Conservation (phyloP, 2,113 vertebrate genomes). For the Zosterops pallidus region DNA sequence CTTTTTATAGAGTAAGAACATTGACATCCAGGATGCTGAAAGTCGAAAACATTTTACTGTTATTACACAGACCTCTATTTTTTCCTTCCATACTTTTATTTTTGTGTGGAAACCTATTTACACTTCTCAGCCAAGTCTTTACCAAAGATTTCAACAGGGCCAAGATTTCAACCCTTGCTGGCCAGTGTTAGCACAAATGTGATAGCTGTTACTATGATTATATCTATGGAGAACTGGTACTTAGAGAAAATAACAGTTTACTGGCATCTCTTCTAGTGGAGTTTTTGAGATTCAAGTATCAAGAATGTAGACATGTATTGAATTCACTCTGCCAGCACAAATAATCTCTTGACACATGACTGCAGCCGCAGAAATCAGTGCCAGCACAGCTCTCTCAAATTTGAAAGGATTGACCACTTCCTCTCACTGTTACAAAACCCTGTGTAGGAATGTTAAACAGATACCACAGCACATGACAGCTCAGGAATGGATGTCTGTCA, state of each 20-base stretch:
- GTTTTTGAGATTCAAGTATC: not conserved
- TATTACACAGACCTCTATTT: not conserved
- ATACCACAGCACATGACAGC: not conserved
- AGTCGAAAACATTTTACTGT: not conserved
- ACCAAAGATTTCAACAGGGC: not conserved
- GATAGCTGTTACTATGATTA: not conserved
- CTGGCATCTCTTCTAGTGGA: not conserved
- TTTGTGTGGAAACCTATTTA: not conserved
- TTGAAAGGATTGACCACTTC: not conserved
- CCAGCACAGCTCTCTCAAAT: not conserved
- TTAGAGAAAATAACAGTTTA: not conserved
- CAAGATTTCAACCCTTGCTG: not conserved
- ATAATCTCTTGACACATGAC: slow-evolving; percentile 1
- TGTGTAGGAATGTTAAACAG: not conserved
- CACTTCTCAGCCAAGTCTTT: not conserved
- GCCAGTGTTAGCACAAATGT: not conserved
- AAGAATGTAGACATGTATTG: not conserved
- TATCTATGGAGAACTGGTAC: not conserved
- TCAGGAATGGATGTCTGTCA: not conserved
- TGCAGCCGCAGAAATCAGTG: not conserved
- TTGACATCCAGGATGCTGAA: not conserved
- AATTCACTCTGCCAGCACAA: not conserved
- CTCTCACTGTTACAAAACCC: not conserved
- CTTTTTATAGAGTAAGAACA: not conserved
- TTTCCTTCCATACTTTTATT: not conserved